Conservation (phyloP, 2,888 invertebrate species). For the Epirrhoe tristata region DNA sequence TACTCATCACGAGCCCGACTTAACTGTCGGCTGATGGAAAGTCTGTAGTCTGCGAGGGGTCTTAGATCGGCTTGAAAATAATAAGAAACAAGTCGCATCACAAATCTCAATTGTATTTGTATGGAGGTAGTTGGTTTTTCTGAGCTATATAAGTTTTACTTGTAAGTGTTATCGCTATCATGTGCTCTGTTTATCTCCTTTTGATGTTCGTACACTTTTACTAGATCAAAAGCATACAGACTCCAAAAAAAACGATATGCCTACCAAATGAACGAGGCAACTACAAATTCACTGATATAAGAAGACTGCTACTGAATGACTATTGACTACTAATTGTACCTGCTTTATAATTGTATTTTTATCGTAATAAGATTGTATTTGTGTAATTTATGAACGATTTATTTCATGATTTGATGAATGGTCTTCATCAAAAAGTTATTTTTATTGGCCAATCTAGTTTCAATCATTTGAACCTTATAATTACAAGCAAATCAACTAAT, state of each 20-base stretch:
- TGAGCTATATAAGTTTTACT: background rate
- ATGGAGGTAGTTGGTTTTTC: too few relatives aligned
- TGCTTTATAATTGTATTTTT: conserved; percentile 2
- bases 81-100: too few relatives aligned
- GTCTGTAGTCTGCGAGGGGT: too few relatives aligned
- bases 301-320: background rate
- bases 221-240: conserved; percentile 2
- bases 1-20: too few relatives aligned
- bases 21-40: too few relatives aligned
- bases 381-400: conserved; percentile 16
- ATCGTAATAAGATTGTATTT: conserved; percentile 9
- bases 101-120: too few relatives aligned
- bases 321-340: background rate
- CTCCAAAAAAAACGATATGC: background rate
- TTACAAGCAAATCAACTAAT: background rate
- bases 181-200: conserved; percentile 17
- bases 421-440: background rate
- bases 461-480: too few relatives aligned
- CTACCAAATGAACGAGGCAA: conserved; percentile 5
- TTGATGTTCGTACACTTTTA: conserved; percentile 31
- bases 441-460: background rate
- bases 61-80: too few relatives aligned
- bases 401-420: conserved; percentile 19
- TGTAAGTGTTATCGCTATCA: conserved; percentile 29
- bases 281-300: background rate